Conservation (phyloP, 2,888 invertebrate genomes). For the Stenodera caucasica region DNA sequence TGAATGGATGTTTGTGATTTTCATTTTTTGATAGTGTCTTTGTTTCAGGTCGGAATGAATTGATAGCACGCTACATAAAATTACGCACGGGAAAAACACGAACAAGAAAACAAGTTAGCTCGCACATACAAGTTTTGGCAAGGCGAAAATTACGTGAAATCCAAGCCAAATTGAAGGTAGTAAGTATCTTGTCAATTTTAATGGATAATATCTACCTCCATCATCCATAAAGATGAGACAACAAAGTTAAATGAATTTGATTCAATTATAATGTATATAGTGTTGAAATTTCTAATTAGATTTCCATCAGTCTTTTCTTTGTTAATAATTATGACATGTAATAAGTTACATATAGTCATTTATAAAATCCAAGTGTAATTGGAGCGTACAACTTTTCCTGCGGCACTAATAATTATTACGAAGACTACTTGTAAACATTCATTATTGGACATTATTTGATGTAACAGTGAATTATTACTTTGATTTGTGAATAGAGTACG, state of each 20-base stretch:
- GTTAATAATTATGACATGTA: background rate
- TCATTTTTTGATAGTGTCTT: no score
- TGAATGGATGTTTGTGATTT: no score
- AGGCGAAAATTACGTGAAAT: slow-evolving; percentile 97
- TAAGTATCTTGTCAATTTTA: slow-evolving; percentile 59
- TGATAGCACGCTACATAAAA: slow-evolving; percentile 99
- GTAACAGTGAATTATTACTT: slow-evolving; percentile 15
- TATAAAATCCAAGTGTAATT: slow-evolving; percentile 20
- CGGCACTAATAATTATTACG: slow-evolving; percentile 15
- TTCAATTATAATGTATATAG: no score
- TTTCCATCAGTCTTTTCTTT: background rate
- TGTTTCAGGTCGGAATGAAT: slow-evolving; percentile 95
- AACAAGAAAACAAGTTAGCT: slow-evolving; percentile 99
- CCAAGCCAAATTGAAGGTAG: slow-evolving; percentile 97
- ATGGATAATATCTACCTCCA: no score
- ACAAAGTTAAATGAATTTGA: no score
- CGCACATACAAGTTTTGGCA: slow-evolving; percentile 99
- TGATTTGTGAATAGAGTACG: slow-evolving; percentile 11
- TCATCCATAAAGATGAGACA: no score
- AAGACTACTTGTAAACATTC: slow-evolving; percentile 18
- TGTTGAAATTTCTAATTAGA: no score
- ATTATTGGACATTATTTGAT: slow-evolving; percentile 12
- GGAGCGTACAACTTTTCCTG: slow-evolving; percentile 23
- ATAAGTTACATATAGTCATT: slow-evolving; percentile 6
- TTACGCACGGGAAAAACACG: slow-evolving; percentile 99